Base-by-base conservation (phyloP, 2,113 vertebrate species). In the Gadus macrocephalus region DNA sequence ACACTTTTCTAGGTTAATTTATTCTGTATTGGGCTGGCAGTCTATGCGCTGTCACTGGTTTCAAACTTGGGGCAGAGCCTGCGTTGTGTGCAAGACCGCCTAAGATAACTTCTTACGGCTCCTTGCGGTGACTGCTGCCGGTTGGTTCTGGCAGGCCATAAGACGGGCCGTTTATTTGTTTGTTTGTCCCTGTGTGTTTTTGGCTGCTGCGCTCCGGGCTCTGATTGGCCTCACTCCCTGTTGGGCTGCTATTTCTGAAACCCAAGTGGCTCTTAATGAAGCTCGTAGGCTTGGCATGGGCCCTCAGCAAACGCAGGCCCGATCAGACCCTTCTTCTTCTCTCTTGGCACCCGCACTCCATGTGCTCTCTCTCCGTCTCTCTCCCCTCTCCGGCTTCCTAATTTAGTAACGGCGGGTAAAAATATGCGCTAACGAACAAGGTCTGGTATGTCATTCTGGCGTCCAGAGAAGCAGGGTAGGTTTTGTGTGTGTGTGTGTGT, bases 321-420 rank as follows among this genome's bases (percentile, higher is more conserved):
- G 85, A 90, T 89, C 85, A 91, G 86, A 83, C 81, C 91, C 88
- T 90, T 89, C 91, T 90, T 88, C 89, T 92, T 91, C 89, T 88
- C 82, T 85, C 88, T 85, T 93, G 92, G 92, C 93, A 92, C 91
- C 88, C 85, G 86, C 87, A 88, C 84, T 88, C 81, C 87, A 86
- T 90, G 74, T 78, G 88, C 92, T 92, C 90, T 83, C 89, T 90
- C 91, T 81, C 55, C 14, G 9, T n/a, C 55, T 7, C 55, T 58
- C 55, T 58, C 55, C 14, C 55, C 14, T 17, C 55, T 17, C 15
- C 15, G 85, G 90, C 91, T 95, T 94, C 94, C 94, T 96, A 95
- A 95, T 97, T 97, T 96, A 97, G 95, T 95, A 96, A 95, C 93
- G 92, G 73, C 89, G 91, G 89, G 89, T 94, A 93, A 94, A 96